phyloP scores from a whole-genome alignment of 2,797 vertebrate genomes.

The Protosalanx chinensis region DNA sequence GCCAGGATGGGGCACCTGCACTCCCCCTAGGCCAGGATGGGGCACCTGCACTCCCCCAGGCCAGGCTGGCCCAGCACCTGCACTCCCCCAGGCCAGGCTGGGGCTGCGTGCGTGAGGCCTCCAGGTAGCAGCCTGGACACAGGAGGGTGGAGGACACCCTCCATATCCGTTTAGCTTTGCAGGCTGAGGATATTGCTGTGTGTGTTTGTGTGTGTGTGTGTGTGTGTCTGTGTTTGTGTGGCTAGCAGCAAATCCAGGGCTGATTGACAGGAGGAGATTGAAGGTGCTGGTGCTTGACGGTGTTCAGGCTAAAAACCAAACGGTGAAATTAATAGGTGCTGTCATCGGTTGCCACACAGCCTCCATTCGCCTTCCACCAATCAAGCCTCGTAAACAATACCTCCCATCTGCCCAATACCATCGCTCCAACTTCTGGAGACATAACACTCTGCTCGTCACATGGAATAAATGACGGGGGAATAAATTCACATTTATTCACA shows the following conservation, averaged over 20 bases:
- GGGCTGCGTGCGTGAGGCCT: too few species aligned
- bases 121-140: background rate
- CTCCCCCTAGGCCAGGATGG: too few species aligned
- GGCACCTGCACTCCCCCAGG: too few species aligned
- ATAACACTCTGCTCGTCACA: conserved; percentile 16
- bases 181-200: background rate
- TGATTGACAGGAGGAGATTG: conserved; percentile 66
- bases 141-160: conserved; percentile 1
- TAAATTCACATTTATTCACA: too few species aligned
- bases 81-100: too few species aligned
- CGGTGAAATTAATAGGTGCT: conserved; percentile 68
- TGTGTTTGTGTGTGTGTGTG: conserved; percentile 10
- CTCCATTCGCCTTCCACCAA: conserved; percentile 40
- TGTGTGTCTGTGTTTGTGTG: conserved; percentile 27
- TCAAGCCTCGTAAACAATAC: conserved; percentile 46
- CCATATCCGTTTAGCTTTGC: background rate
- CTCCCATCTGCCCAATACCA: conserved; percentile 41
- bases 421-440: background rate
- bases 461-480: conserved; percentile 20
- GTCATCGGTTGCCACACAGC: conserved; percentile 51
- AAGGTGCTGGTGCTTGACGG: conserved; percentile 67
- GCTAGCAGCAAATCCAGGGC: conserved; percentile 39
- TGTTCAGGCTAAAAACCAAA: conserved; percentile 68
- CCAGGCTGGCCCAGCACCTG: too few species aligned
- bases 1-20: too few species aligned